Evolutionary conservation across 2,888 invertebrate genomes (phyloP).

Genomic region (Cantharis rustica): DNA sequence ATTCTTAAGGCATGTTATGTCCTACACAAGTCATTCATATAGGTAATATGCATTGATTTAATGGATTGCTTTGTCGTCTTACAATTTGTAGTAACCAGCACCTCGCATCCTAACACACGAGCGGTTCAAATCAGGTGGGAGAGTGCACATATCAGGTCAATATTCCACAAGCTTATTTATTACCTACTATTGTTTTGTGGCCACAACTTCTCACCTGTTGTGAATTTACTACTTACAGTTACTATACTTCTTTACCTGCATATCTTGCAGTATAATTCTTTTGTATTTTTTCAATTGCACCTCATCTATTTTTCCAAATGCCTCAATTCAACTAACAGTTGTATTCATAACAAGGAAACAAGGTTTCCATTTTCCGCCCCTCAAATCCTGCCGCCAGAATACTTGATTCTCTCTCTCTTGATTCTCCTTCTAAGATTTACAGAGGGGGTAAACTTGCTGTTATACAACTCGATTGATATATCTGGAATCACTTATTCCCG

Average conservation of each 20-base stretch:
- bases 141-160: conserved; percentile 29
- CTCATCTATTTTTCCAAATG: background rate
- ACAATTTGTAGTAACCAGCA: conserved; percentile 25
- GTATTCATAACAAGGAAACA: background rate
- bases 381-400: background rate
- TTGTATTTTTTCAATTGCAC: background rate
- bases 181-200: conserved; percentile 28
- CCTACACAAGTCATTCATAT: conserved; percentile 29
- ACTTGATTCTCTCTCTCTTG: too few relatives aligned
- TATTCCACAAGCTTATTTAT: conserved; percentile 30
- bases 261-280: background rate
- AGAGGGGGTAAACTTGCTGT: too few relatives aligned
- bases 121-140: conserved; percentile 28
- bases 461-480: too few relatives aligned
- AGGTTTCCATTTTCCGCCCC: background rate
- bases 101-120: conserved; percentile 25
- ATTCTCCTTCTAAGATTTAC: too few relatives aligned
- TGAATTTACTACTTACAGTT: conserved; percentile 37
- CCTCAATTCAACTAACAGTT: background rate
- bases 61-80: conserved; percentile 27
- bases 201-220: conserved; percentile 38
- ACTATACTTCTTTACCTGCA: conserved; percentile 8
- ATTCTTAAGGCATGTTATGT: conserved; percentile 22
- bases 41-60: conserved; percentile 22
- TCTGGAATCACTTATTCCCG: too few relatives aligned